phyloP scores from a whole-genome alignment of 2,797 vertebrate genomes.

The Mormyrus hasselquistii region DNA sequence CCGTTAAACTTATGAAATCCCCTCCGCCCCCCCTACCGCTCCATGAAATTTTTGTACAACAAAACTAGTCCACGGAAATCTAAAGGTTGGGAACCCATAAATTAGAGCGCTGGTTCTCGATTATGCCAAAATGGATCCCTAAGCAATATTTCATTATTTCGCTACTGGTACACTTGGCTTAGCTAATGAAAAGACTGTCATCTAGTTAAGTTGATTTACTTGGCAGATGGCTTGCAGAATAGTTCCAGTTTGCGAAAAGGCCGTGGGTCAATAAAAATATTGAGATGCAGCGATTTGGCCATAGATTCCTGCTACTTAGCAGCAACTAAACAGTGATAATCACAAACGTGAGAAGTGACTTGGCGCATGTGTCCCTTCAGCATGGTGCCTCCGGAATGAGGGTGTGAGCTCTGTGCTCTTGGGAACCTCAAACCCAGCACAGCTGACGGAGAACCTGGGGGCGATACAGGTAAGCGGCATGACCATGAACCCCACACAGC shows the following conservation, averaged over 20 bases:
- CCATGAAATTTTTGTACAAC: background rate
- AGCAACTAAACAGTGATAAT: background rate
- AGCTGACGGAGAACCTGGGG: slow-evolving; percentile 94
- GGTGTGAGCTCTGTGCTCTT: slow-evolving; percentile 95
- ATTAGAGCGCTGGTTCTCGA: background rate
- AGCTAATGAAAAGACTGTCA: background rate
- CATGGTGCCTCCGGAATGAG: slow-evolving; percentile 95
- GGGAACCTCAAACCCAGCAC: slow-evolving; percentile 91
- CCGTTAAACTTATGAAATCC: background rate
- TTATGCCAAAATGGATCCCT: background rate
- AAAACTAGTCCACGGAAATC: background rate
- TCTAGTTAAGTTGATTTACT: background rate
- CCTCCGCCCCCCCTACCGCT: background rate
- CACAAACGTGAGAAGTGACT: background rate
- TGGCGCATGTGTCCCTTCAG: slow-evolving; percentile 49
- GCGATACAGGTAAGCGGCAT: slow-evolving; percentile 81
- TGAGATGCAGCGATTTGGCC: background rate
- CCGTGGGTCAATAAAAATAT: background rate
- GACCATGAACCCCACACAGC: background rate
- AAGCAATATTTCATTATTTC: background rate
- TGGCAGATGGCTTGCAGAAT: background rate
- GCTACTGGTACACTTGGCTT: background rate
- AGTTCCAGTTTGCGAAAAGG: background rate
- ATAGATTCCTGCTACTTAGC: background rate
- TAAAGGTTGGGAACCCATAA: background rate